Base-by-base conservation (phyloP, 37 sponge, comb jelly and placozoan genomes). In the Chondrosia reniformis region DNA sequence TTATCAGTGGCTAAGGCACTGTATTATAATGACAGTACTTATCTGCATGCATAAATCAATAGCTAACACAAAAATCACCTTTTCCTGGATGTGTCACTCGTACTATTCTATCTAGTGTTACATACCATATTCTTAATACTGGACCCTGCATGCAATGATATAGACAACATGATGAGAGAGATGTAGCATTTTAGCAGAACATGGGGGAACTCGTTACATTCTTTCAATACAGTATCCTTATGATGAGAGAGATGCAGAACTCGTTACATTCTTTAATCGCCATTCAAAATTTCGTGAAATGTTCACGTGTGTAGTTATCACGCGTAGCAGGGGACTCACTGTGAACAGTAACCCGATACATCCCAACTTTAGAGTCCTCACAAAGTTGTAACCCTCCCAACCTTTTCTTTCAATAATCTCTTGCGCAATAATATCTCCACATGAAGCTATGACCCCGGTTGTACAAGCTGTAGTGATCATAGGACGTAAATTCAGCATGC, bases 391-490 rank as follows among this genome's bases (percentile, higher is more conserved):
- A 27, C 76, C 37, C 25, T 36, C 25, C 33, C 28, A 24, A 2
- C 77, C 84, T 36, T 79, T 64, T 40, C 81, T 76, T 44, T 91
- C 92, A 15, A 91, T 67, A 0, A 21, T 40, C 37, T 64, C 41
- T 57, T 91, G 92, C 2, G 92, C 92, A 44, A 91, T 91, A 5
- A 76, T 52, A 37, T 91, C 92, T 10, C 92, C 92, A 13, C 84
- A 15, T 30, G 83, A 79, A 74, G 80, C 78, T 4, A 88, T 78
- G 17, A 88, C 67, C 9, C 83, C 83, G 65, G 62, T 31, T 56
- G n/a, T 59, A 44, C 39, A 43, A 9, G 72, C 31, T 25, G 39
- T 41, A 69, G 72, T 34, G 19, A 69, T 13, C 2, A 69, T 21
- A 39, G 72, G 72, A 22, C 72, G 39, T 34, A 17, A 24, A 1